A percentile compares a stretch with the other conserved stretches of the same genome.
Evolutionary conservation across 2,797 vertebrate genomes (phyloP).

Genomic region (Crypturellus tataupa): DNA sequence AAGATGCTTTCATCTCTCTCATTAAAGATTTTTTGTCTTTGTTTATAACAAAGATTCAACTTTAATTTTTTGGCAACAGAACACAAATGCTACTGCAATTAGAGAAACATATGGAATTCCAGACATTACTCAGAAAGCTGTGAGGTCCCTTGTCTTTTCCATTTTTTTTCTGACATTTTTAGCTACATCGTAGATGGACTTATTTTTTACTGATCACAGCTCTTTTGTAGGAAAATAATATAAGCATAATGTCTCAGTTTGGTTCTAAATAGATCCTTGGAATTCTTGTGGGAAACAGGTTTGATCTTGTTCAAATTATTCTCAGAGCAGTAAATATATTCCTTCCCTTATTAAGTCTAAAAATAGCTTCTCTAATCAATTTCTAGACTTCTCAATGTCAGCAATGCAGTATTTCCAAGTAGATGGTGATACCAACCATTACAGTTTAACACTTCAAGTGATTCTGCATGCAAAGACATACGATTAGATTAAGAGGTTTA

Average conservation of each 20-base stretch:
- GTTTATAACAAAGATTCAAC: background rate
- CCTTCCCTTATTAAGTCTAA: background rate
- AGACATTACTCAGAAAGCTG: background rate
- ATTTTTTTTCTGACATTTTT: background rate
- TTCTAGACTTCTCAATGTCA: background rate
- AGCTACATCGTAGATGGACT: background rate
- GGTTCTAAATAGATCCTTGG: background rate
- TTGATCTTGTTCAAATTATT: background rate
- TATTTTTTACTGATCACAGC: background rate
- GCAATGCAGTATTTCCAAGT: background rate
- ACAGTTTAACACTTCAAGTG: background rate
- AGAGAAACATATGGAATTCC: background rate
- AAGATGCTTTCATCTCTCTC: background rate
- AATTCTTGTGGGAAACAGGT: background rate
- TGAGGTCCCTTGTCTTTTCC: background rate
- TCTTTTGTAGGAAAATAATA: background rate
- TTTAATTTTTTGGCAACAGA: background rate
- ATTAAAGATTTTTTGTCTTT: background rate
- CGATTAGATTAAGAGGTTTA: background rate
- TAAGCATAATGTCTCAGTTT: background rate
- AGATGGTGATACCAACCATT: background rate
- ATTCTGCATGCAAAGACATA: background rate
- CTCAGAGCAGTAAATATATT: background rate
- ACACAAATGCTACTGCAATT: background rate
- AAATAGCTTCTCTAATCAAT: background rate